Conservation (phyloP, 2,113 vertebrate genomes). For the Pangasianodon hypophthalmus region DNA sequence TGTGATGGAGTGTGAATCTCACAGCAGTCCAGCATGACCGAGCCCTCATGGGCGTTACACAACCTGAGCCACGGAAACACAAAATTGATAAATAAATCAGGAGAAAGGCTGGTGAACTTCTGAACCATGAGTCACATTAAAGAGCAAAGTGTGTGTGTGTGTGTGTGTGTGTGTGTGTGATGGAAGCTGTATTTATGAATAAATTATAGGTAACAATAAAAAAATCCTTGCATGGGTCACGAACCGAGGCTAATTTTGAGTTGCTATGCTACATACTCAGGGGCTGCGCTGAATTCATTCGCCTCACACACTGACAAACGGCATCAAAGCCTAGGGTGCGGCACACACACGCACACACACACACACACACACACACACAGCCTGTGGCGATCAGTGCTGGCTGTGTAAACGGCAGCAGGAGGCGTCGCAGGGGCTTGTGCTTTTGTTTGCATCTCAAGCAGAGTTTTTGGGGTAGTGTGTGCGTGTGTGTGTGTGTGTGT, state of each 20-base stretch:
- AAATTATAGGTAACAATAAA: slow-evolving; percentile 17
- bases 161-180: neutral
- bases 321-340: slow-evolving; percentile 31
- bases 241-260: slow-evolving; percentile 4
- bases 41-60: slow-evolving; percentile 21
- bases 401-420: slow-evolving; percentile 21
- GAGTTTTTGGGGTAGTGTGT: slow-evolving; percentile 27
- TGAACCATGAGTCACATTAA: slow-evolving; percentile 37
- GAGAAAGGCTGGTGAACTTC: slow-evolving; percentile 20
- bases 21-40: neutral
- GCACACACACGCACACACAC: slow-evolving; percentile 22
- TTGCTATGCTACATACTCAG: neutral
- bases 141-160: neutral
- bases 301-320: neutral
- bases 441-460: slow-evolving; percentile 50
- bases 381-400: neutral
- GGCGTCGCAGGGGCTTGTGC: slow-evolving; percentile 35
- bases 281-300: neutral
- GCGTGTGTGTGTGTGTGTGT: neutral
- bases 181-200: slow-evolving; percentile 9
- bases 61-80: neutral
- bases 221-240: neutral
- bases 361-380: slow-evolving; percentile 29
- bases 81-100: slow-evolving; percentile 30
- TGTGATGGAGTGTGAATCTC: slow-evolving; percentile 38